phyloP scores from a whole-genome alignment of 2,888 invertebrate genomes.

The Sceliomorpha sp. region DNA sequence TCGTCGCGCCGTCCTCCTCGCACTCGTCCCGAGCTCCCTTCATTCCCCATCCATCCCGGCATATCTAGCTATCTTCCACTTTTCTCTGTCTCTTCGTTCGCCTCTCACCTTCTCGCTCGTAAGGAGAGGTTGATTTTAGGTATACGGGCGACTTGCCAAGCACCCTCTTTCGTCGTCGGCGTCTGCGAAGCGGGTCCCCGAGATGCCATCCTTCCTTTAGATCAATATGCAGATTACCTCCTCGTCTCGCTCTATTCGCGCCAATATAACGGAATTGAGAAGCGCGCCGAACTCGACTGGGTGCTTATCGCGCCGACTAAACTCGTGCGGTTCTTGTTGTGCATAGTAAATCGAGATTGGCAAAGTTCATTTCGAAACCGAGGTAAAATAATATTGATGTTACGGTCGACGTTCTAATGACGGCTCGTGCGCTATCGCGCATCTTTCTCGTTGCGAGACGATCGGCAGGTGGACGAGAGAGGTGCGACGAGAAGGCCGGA shows the following conservation, averaged over 20 bases:
- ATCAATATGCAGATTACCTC: conserved; percentile 75
- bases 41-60: conserved; percentile 16
- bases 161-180: conserved; percentile 45
- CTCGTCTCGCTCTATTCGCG: conserved; percentile 66
- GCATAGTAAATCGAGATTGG: conserved; percentile 46
- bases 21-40: conserved; percentile 15
- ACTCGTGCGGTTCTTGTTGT: conserved; percentile 49
- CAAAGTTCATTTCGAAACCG: conserved; percentile 34
- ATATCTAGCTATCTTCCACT: conserved; percentile 21
- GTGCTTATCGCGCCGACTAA: conserved; percentile 57
- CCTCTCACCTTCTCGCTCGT: conserved; percentile 36
- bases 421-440: conserved; percentile 1
- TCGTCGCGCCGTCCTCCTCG: no score
- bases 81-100: not conserved
- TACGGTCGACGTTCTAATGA: conserved; percentile 2
- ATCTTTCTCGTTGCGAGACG: not conserved
- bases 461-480: not conserved
- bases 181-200: conserved; percentile 37
- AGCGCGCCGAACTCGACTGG: conserved; percentile 60
- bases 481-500: no score
- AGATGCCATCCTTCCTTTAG: conserved; percentile 63
- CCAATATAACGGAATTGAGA: conserved; percentile 70
- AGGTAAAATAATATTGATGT: conserved; percentile 31
- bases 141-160: conserved; percentile 59
- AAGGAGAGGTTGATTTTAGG: conserved; percentile 51